These are phyloP conservation scores for Microplitis demolitor DNA, from an alignment of 1,140 invertebrate genomes.

Conservation along the genomic window DNA sequence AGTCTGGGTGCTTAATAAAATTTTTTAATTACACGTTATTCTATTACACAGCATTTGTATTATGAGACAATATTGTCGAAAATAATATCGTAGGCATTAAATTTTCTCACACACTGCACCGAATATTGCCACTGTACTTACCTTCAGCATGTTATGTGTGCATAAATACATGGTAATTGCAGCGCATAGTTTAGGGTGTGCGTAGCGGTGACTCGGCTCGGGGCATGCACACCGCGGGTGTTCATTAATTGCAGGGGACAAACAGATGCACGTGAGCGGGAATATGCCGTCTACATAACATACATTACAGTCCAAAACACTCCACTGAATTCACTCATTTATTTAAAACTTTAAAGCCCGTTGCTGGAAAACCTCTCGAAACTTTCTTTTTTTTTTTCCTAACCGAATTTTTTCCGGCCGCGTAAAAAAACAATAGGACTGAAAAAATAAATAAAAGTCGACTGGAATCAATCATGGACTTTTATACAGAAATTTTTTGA, in stretches of 20 bases:
- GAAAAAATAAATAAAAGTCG: neutral
- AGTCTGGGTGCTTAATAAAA: too few relatives aligned
- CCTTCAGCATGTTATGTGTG: neutral
- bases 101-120: neutral
- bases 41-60: neutral
- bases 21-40: too few relatives aligned
- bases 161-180: neutral
- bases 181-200: too few relatives aligned
- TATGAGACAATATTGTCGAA: neutral
- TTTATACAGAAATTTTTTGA: too few relatives aligned
- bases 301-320: neutral
- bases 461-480: too few relatives aligned
- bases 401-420: neutral
- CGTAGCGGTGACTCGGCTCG: too few relatives aligned
- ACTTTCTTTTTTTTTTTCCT: neutral
- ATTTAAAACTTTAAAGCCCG: too few relatives aligned
- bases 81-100: constrained; percentile 5
- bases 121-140: too few relatives aligned
- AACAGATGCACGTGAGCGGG: constrained; percentile 3
- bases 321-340: neutral
- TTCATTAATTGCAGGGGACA: neutral
- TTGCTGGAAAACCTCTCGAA: neutral
- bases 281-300: neutral
- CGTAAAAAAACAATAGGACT: neutral
- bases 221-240: neutral